Conservation (phyloP, 2,797 vertebrate species). For the Sebastes melanostomus region DNA sequence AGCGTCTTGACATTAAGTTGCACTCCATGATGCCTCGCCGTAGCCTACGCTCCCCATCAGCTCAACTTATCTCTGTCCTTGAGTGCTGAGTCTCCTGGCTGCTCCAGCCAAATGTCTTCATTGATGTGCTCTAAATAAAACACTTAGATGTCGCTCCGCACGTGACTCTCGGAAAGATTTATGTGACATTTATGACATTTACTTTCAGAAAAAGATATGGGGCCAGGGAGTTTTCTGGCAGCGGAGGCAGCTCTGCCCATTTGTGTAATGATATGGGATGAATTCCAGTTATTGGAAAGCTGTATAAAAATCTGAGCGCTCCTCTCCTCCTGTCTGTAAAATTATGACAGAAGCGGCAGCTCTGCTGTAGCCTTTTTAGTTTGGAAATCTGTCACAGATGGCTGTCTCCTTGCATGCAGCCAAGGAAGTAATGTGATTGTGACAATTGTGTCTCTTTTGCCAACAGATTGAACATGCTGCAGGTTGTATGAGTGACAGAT, state of each 20-base stretch:
- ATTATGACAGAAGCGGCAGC: constrained; percentile 63
- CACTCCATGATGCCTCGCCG: neutral
- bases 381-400: constrained; percentile 70
- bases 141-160: constrained; percentile 65
- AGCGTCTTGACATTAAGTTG: constrained; percentile 17
- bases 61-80: constrained; percentile 55
- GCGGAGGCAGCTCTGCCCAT: constrained; percentile 56
- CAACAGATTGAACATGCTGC: constrained; percentile 77
- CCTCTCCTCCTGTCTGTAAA: constrained; percentile 50
- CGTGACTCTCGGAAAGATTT: constrained; percentile 66
- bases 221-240: constrained; percentile 64
- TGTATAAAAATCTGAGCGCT: constrained; percentile 56
- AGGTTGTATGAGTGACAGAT: constrained; percentile 75
- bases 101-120: constrained; percentile 52
- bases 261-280: constrained; percentile 78
- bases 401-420: constrained; percentile 49
- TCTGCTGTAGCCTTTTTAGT: constrained; percentile 57
- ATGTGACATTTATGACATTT: constrained; percentile 76
- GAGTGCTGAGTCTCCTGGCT: constrained; percentile 50
- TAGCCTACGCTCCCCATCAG: neutral
- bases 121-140: constrained; percentile 74
- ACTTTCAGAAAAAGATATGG: constrained; percentile 61
- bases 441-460: constrained; percentile 68
- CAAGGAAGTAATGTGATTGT: constrained; percentile 65
- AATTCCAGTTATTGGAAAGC: constrained; percentile 78